A percentile compares a stretch with the other conserved stretches of the same genome.
These are phyloP conservation scores for Listronotus bonariensis DNA, from an alignment of 1,140 invertebrate genomes.

Conservation along the genomic window DNA sequence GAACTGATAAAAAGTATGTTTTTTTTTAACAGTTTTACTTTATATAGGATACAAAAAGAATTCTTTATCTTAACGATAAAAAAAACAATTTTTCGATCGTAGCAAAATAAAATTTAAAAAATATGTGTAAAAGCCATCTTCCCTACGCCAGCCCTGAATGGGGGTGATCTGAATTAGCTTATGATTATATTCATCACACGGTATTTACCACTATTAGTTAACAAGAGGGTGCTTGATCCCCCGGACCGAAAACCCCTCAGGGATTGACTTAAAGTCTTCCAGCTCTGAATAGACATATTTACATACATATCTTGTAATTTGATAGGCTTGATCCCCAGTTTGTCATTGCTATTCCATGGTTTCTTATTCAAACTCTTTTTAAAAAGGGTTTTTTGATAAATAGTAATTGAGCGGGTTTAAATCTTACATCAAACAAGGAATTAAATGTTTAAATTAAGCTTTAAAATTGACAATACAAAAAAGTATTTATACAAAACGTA, in stretches of 20 bases:
- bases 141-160: not conserved
- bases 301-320: conserved; percentile 52
- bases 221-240: conserved; percentile 49
- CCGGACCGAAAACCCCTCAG: conserved; percentile 17
- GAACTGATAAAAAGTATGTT: too few species aligned
- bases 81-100: too few species aligned
- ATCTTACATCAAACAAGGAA: too few species aligned
- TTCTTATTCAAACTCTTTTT: conserved; percentile 12
- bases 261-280: conserved; percentile 36
- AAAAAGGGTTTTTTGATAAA: conserved; percentile 2
- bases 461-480: too few species aligned
- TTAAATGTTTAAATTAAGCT: too few species aligned
- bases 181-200: conserved; percentile 55
- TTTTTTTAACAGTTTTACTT: too few species aligned
- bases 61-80: too few species aligned
- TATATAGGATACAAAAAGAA: too few species aligned
- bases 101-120: too few species aligned
- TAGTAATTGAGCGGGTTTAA: too few species aligned
- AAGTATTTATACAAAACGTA: too few species aligned
- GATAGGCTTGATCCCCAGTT: conserved; percentile 42
- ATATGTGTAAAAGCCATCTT: too few species aligned
- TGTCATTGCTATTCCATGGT: conserved; percentile 25
- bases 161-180: conserved; percentile 52
- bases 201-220: conserved; percentile 56
- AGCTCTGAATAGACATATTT: conserved; percentile 47